Percentiles rank a stretch among this genome's conserved stretches.
These are phyloP conservation scores for Drosophila vallismaia DNA, from an alignment of 2,888 invertebrate species.

Conservation along the genomic window DNA sequence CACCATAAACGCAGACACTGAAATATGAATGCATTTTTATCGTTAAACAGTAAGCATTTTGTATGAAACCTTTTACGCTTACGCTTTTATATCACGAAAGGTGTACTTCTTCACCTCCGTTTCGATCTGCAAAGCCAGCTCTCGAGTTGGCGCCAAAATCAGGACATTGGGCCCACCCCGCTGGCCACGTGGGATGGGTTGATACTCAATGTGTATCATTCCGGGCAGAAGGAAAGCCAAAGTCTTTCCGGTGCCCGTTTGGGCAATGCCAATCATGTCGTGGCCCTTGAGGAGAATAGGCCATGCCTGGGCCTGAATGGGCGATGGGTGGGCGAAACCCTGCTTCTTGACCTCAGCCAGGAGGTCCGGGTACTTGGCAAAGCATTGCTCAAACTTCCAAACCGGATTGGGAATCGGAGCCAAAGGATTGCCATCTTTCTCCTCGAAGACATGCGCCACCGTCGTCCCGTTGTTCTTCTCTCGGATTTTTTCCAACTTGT, in stretches of 20 bases:
- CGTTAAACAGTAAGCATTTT: no score
- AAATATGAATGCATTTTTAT: no score
- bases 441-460: constrained; percentile 87
- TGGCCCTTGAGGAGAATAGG: constrained; percentile 95
- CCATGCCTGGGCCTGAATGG: constrained; percentile 97
- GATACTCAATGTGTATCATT: constrained; percentile 95
- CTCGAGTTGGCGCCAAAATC: constrained; percentile 96
- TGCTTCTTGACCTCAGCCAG: constrained; percentile 91
- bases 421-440: constrained; percentile 82
- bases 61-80: constrained; percentile 51
- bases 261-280: constrained; percentile 98
- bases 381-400: constrained; percentile 92
- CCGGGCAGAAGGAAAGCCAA: constrained; percentile 96
- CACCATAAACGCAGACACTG: constrained; percentile 95
- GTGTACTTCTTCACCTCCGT: constrained; percentile 95
- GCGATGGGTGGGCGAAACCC: constrained; percentile 92
- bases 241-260: constrained; percentile 97
- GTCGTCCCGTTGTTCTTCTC: constrained; percentile 89
- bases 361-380: constrained; percentile 92
- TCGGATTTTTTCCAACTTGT: constrained; percentile 88
- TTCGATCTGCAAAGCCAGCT: constrained; percentile 96
- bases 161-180: constrained; percentile 93
- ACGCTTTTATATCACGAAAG: constrained; percentile 94
- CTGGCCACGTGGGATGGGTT: constrained; percentile 89
- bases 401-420: constrained; percentile 82